Conservation (phyloP, 2,888 invertebrate genomes). For the Eudasyphora cyanicolor region DNA sequence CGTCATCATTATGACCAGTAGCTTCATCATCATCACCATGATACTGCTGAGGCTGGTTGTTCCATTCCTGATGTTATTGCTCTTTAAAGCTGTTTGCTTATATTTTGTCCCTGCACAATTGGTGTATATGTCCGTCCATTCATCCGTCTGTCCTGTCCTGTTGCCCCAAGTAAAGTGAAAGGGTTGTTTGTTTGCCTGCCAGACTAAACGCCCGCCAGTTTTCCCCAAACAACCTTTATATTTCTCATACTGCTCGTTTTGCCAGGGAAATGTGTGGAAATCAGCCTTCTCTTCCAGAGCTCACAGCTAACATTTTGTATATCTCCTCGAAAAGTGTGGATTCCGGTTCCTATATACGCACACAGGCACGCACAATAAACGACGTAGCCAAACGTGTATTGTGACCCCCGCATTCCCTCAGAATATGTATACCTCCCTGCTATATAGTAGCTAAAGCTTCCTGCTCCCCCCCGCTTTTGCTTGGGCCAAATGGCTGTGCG, state of each 20-base stretch:
- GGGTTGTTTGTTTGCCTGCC: slow-evolving; percentile 25
- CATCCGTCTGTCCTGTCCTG: too few species aligned
- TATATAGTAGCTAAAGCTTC: not conserved
- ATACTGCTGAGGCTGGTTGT: not conserved
- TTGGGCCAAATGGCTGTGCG: not conserved
- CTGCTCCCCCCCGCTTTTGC: not conserved
- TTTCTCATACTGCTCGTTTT: not conserved
- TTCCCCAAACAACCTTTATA: not conserved
- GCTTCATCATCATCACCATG: not conserved
- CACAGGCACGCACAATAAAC: not conserved
- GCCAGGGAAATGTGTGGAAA: not conserved
- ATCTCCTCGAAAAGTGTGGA: slow-evolving; percentile 42
- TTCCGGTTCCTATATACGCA: slow-evolving; percentile 20
- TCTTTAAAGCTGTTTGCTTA: slow-evolving; percentile 20
- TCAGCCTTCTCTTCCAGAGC: slow-evolving; percentile 43
- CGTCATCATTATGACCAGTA: not conserved
- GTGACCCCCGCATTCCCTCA: not conserved
- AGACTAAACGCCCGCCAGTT: not conserved
- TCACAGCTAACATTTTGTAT: slow-evolving; percentile 36
- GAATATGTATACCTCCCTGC: too few species aligned
- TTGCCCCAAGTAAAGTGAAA: slow-evolving; percentile 37
- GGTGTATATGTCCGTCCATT: not conserved
- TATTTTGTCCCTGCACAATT: not conserved
- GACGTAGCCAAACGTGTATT: not conserved
- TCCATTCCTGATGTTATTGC: not conserved